phyloP scores from a whole-genome alignment of 2,888 invertebrate genomes.

The Hirtodrosophila confusa region DNA sequence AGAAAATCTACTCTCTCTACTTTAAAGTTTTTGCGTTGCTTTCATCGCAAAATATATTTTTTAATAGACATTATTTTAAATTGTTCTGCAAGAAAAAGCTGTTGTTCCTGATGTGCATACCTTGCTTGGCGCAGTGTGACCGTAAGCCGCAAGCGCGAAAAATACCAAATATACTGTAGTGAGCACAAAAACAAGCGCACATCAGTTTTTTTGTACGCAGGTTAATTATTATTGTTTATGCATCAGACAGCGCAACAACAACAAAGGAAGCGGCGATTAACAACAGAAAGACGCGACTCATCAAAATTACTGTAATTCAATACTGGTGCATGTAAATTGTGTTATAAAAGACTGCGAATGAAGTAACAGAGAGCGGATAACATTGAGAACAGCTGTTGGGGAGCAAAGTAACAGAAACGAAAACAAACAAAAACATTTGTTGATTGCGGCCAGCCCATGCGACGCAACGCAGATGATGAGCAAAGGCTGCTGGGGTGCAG shows the following conservation, averaged over 20 bases:
- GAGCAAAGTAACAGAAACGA: neutral
- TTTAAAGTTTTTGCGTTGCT: no score
- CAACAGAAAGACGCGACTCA: conserved; percentile 12
- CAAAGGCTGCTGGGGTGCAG: conserved; percentile 16
- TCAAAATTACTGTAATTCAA: neutral
- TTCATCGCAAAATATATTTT: no score
- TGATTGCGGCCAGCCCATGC: conserved; percentile 16
- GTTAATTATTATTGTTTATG: conserved; percentile 43
- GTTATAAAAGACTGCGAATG: conserved; percentile 9
- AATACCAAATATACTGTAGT: conserved; percentile 18
- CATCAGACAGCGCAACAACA: conserved; percentile 9
- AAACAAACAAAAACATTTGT: conserved; percentile 4
- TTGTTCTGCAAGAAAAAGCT: no score
- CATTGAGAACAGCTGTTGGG: conserved; percentile 36
- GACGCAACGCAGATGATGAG: conserved; percentile 23
- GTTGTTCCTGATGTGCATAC: conserved; percentile 2
- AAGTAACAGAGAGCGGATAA: conserved; percentile 9
- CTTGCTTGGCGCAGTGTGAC: conserved; percentile 12
- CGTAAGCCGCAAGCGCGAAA: neutral
- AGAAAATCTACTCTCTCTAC: no score
- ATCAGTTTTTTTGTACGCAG: neutral
- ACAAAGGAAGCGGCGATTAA: neutral
- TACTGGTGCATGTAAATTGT: conserved; percentile 10
- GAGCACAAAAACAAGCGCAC: neutral
- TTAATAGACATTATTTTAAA: no score